Evolutionary conservation across 2,797 vertebrate genomes (phyloP).

Genomic region (Sciurus vulgaris): DNA sequence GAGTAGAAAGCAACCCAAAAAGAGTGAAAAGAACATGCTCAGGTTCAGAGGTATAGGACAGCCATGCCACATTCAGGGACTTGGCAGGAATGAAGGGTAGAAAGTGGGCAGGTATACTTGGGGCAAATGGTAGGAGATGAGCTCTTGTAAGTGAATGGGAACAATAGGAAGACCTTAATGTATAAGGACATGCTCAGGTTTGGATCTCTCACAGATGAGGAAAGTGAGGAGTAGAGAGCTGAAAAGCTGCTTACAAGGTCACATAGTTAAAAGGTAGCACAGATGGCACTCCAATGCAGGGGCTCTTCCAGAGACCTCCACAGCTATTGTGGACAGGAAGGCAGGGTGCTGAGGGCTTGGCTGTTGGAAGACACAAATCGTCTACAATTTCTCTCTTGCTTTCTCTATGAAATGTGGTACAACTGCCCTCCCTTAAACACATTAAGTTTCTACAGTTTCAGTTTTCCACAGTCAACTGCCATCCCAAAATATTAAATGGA

Average conservation of each 20-base stretch:
- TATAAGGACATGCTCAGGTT: not conserved
- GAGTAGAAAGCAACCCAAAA: not conserved
- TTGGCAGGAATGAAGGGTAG: not conserved
- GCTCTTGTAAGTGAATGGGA: not conserved
- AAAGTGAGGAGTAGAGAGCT: not conserved
- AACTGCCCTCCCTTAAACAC: not conserved
- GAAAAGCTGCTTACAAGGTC: not conserved
- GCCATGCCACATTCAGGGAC: not conserved
- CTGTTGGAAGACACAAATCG: fast-evolving
- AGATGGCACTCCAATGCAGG: not conserved
- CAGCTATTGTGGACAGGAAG: not conserved
- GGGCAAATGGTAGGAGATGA: not conserved
- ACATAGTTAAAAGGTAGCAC: not conserved
- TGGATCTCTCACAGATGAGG: not conserved
- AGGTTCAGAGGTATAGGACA: not conserved
- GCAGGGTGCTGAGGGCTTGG: not conserved
- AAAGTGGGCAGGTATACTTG: not conserved
- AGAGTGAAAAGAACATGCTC: not conserved
- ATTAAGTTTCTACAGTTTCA: not conserved
- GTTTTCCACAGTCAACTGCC: not conserved
- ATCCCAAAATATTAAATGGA: not conserved
- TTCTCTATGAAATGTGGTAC: not conserved
- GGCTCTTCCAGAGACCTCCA: not conserved
- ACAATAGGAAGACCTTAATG: not conserved
- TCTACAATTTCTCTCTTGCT: not conserved